Base-by-base conservation (phyloP, 2,113 vertebrate genomes). In the Cololabis saira region DNA sequence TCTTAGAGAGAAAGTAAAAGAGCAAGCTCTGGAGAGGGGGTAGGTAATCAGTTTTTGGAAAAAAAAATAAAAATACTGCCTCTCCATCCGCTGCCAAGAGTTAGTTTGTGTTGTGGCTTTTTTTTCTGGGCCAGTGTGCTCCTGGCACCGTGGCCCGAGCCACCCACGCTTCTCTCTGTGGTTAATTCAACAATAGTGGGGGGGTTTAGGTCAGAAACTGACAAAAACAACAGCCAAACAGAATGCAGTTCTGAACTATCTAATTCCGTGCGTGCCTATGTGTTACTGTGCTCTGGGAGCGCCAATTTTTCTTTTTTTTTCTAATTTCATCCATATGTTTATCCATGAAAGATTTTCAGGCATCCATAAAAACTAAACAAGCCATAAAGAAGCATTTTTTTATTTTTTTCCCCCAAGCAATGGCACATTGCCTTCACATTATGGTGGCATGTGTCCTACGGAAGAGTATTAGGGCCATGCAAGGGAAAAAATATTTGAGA, bases 41-140 rank as follows among this genome's bases (percentile, higher is more conserved):
- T 78, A 86, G 84, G 79, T 85, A 89, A 82, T 89, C 82, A 66
- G 81, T 87, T 85, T 89, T 87, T 81, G 81, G 84, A 85, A 67
- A 69, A 88, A 86, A 85, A 84, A 67, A 85, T 80, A n/a, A 69
- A 88, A 86, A 85, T 80, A 78, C 74, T 62, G 87, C 67, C 56
- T 81, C 51, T 77, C 65, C 47, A 24, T 70, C 75, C 63, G 37
- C 63, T 83, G 87, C 85, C 87, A 92, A 81, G 65, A 83, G 78
- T 78, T 74, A 77, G 74, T 86, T 88, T 86, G 77, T 82, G 80
- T 86, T 87, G 75, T 77, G 74, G 83, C 71, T 82, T 77, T 77
- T 42, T 19, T 78, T 67, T 69, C 56, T 80, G 69, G 64, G 67
- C 70, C 69, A 59, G 66, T n/a, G 12, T 61, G 60, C 69, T 62